phyloP scores from a whole-genome alignment of 2,888 invertebrate genomes.

The Ichneumon xanthorius region DNA sequence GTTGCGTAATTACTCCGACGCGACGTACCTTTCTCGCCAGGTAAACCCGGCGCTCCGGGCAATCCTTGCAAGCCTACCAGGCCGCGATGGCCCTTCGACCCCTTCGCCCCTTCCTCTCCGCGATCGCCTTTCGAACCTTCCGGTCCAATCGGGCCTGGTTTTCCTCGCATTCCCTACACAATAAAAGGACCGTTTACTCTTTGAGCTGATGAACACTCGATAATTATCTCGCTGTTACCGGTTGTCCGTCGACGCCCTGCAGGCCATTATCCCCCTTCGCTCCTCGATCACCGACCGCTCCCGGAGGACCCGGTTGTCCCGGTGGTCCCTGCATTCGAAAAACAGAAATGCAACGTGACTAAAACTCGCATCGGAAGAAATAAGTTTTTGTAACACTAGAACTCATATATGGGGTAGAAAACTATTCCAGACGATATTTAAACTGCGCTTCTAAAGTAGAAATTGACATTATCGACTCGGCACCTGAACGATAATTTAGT shows the following conservation, averaged over 20 bases:
- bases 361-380: too few relatives aligned
- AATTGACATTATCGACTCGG: too few relatives aligned
- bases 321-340: constrained; percentile 87
- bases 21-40: constrained; percentile 87
- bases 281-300: constrained; percentile 90
- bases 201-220: background rate
- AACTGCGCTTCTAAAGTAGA: too few relatives aligned
- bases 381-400: too few relatives aligned
- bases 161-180: constrained; percentile 90
- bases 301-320: constrained; percentile 89
- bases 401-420: too few relatives aligned
- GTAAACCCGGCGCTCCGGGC: constrained; percentile 89
- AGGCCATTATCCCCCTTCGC: constrained; percentile 90
- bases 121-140: constrained; percentile 90
- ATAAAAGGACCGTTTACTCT: constrained; percentile 3
- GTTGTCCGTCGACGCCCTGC: constrained; percentile 91
- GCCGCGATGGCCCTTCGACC: constrained; percentile 93
- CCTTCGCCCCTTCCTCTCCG: constrained; percentile 87
- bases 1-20: background rate
- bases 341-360: background rate
- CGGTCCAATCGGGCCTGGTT: constrained; percentile 90
- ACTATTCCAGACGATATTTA: too few relatives aligned
- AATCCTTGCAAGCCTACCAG: constrained; percentile 93
- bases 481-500: too few relatives aligned
- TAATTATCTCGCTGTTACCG: constrained; percentile 78